phyloP scores from a whole-genome alignment of 2,888 invertebrate species.

The Meiosimyza decipiens region DNA sequence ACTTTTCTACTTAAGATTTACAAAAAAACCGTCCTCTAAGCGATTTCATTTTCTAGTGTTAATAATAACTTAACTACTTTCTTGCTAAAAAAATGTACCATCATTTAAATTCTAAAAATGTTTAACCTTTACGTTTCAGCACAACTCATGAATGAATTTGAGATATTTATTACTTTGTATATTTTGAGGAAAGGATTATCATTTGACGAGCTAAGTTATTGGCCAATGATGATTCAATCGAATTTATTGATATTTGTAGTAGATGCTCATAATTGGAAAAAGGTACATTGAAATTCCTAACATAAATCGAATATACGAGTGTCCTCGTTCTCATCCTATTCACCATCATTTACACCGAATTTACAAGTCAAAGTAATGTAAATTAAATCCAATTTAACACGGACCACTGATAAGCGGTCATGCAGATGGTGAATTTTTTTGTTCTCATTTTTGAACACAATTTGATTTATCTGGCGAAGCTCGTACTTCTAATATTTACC shows the following conservation, averaged over 20 bases:
- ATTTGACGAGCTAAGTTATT: not conserved
- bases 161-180: not conserved
- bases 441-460: conserved; percentile 8
- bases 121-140: not conserved
- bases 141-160: not conserved
- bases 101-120: not conserved
- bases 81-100: too few species aligned
- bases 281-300: not conserved
- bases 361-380: not conserved
- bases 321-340: not conserved
- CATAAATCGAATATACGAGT: not conserved
- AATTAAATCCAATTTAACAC: not conserved
- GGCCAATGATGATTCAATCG: conserved; percentile 2
- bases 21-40: too few species aligned
- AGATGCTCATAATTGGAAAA: not conserved
- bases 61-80: too few species aligned
- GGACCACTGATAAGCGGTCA: not conserved
- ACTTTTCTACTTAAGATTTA: too few species aligned
- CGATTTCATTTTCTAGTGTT: too few species aligned
- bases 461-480: conserved; percentile 1
- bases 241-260: not conserved
- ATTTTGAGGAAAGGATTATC: not conserved
- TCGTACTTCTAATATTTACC: conserved; percentile 10
- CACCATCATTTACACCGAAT: not conserved
- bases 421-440: not conserved